Conservation (phyloP, 1,140 invertebrate genomes). For the Ceratina japonica region DNA sequence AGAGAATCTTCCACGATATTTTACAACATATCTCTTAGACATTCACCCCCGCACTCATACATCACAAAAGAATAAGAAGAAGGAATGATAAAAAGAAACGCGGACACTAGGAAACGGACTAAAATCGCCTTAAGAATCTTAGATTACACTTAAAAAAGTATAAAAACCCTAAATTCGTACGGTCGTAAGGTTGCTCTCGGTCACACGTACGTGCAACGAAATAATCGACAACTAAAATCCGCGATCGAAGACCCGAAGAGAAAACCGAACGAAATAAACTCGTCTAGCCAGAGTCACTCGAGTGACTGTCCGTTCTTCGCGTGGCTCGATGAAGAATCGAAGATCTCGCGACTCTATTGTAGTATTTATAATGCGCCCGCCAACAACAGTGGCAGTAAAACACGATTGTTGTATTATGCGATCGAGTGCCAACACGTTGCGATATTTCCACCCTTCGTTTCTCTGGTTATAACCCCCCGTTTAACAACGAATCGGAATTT, state of each 20-base stretch:
- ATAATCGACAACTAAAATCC: neutral
- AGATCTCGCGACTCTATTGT: neutral
- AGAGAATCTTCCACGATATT: neutral
- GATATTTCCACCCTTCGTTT: constrained; percentile 31
- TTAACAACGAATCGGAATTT: no score
- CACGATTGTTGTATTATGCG: constrained; percentile 39
- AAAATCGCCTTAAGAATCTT: constrained; percentile 1
- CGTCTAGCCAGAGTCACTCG: constrained; percentile 11
- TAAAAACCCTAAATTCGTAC: constrained; percentile 19
- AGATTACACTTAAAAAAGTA: constrained; percentile 25
- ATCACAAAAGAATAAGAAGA: neutral
- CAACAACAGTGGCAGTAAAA: constrained; percentile 56
- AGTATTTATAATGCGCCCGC: neutral
- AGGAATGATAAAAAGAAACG: neutral
- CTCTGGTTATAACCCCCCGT: neutral
- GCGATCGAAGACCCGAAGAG: neutral
- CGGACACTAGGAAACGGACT: neutral
- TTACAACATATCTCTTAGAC: no score
- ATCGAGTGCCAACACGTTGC: constrained; percentile 40
- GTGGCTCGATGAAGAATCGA: neutral
- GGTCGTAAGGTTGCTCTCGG: constrained; percentile 21
- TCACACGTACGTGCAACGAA: neutral
- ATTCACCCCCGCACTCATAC: neutral
- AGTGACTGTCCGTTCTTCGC: neutral
- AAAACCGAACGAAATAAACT: neutral